Evolutionary conservation across 2,797 vertebrate genomes (phyloP), one percentile per base, ranked within the genome.

Genomic region (Scarus forsteni): DNA sequence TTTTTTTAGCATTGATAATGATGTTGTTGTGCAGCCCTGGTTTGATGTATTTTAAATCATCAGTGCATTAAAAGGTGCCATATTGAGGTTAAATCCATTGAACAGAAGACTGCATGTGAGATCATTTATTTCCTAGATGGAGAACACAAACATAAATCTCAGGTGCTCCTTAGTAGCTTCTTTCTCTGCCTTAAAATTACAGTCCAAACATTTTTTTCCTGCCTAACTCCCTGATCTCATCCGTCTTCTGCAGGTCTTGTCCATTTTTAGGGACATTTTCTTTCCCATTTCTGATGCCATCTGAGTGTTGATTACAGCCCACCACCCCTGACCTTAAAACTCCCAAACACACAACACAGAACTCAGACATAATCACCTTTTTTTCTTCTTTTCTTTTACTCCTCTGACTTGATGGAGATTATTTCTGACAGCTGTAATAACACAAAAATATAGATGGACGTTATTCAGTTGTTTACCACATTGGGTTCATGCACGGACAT

Each of bases 381-480:
- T 44, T 60, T 16, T 43, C 70, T 40, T 57, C 14, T 38, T 43
- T 6, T 50, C 15, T 72, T 62, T 53, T 44, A 19, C 50, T 54
- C 58, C 44, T 3, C 15, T 49, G 53, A 65, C 58, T 75, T 80
- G 84, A 84, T 70, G 78, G 68, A 78, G 83, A 90, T 89, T 66
- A 73, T 55, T 79, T 85, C 46, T 87, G 87, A 90, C 84, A 86
- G 79, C 74, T 66, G 85, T 69, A 73, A 63, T 76, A 87, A 88
- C 82, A 77, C 72, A 71, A 75, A 86, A 80, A 81, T 87, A 80
- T 85, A 83, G 79, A 83, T 82, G 75, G 73, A 74, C 58, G 48
- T 75, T 80, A 81, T 73, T 85, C 68, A 73, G 79, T 59, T 70
- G 78, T 87, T 85, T 60, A 85, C 72, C 83, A 81, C 76, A 61